Base-by-base conservation (phyloP, 2,888 invertebrate species). In the Orthosia incerta region DNA sequence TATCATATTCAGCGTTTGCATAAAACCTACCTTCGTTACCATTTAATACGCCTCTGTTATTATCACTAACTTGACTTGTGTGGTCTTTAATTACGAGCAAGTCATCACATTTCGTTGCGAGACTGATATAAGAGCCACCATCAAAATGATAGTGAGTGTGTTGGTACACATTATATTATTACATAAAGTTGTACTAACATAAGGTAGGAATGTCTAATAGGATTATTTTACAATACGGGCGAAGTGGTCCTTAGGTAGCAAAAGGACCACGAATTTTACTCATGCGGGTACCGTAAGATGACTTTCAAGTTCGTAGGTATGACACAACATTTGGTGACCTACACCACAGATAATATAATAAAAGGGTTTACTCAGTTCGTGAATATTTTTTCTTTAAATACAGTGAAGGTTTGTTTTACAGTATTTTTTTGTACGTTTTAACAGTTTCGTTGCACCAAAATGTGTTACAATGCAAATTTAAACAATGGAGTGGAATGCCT, bases 81-180 rank as follows among this genome's bases (percentile, higher is more conserved):
- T 78, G 76, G 76, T 71, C 78, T 45, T 50, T 45, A 71, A 50
- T 64, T 60, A 60, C 15, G 26, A 63, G 12, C n/a, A 59, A 18
- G 63, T 78, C 63, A 59, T 71, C 79, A 64, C 26, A 55, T 78
- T 60, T 72, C 59, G 60, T 71, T 50, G 78, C 12, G 31, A 51
- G 55, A 76, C 31, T 62, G 75, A 62, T 57, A 61, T 23, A 51
- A 23, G 56, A 51, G 66, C 51, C 31, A 62, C 2, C 20, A 45
- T 48, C 18, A 16, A 71, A 60, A 45, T 60, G 20, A 64, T 55
- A 48, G 51, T 62, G 50, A 46, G 46, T 59, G 20, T 18, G 31
- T 56, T 13, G 5, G 46, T 46, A 39, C 11, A 39, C 15, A 26
- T 15, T 50, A n/a, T 46, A 3, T 46, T 18, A n/a, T 13, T 18